Percentiles rank a stretch among this genome's conserved stretches.
phyloP scores from a whole-genome alignment of 1,140 invertebrate species.

The Heliconius hermathena region DNA sequence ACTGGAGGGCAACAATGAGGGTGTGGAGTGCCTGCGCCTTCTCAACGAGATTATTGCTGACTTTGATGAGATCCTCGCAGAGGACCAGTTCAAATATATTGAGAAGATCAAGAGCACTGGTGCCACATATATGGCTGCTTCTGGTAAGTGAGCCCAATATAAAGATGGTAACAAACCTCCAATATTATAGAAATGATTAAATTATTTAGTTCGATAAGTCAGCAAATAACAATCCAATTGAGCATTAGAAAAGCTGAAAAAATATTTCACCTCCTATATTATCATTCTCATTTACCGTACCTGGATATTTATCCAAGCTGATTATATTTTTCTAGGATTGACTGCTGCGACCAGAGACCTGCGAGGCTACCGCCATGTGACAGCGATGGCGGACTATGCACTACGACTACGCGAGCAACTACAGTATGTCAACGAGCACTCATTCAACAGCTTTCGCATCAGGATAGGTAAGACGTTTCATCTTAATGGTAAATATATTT shows the following conservation, averaged over 20 bases:
- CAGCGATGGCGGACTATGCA: conserved; percentile 95
- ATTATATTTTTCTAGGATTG: conserved; percentile 82
- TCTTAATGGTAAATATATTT: not conserved
- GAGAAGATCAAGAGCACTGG: conserved; percentile 99
- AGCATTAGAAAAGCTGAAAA: too few relatives aligned
- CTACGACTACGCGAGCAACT: conserved; percentile 93
- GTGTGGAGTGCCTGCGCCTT: conserved; percentile 95
- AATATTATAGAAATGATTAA: too few relatives aligned
- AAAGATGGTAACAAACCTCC: too few relatives aligned
- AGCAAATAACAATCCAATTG: too few relatives aligned
- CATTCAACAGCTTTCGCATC: conserved; percentile 98
- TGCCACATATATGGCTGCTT: conserved; percentile 98
- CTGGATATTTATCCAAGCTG: not conserved
- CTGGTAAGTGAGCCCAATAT: conserved; percentile 82
- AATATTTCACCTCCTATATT: not conserved
- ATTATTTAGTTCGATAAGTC: too few relatives aligned
- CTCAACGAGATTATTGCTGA: conserved; percentile 99
- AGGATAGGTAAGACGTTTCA: conserved; percentile 87
- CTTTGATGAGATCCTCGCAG: conserved; percentile 95
- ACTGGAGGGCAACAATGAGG: conserved; percentile 96
- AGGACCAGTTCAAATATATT: conserved; percentile 93
- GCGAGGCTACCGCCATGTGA: conserved; percentile 89
- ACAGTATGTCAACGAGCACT: conserved; percentile 96
- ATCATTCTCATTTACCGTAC: not conserved
- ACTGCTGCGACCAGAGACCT: conserved; percentile 91